Conservation (phyloP, 1,140 invertebrate genomes). For the Trichonephila clavata region DNA sequence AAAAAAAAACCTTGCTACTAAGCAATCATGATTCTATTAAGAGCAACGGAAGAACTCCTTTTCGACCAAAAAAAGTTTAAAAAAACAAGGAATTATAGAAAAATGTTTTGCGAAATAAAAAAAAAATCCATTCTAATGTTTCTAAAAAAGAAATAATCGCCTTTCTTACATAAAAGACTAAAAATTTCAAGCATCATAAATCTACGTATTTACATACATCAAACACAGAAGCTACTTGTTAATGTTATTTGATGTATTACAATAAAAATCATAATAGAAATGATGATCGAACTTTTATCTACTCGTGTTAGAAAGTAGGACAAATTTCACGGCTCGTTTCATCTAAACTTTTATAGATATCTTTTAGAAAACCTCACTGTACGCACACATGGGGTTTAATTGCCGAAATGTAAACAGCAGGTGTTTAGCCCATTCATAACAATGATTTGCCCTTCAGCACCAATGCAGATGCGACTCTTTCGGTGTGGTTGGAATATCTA, state of each 20-base stretch:
- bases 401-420: conserved; percentile 17
- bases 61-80: too few species aligned
- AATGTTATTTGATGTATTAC: not conserved
- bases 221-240: not conserved
- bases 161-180: too few species aligned
- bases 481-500: not conserved
- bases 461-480: conserved; percentile 3
- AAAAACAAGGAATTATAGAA: too few species aligned
- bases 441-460: not conserved
- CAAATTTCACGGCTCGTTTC: not conserved
- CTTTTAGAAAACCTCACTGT: not conserved
- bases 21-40: too few species aligned
- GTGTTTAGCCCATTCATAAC: conserved; percentile 14
- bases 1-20: too few species aligned
- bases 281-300: not conserved
- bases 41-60: too few species aligned
- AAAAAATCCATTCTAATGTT: too few species aligned
- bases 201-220: not conserved
- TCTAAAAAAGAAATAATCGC: too few species aligned
- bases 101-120: too few species aligned
- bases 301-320: not conserved
- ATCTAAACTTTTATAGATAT: not conserved
- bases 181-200: too few species aligned
- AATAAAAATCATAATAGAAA: not conserved
- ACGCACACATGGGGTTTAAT: not conserved